Evolutionary conservation across 1,140 invertebrate species (phyloP).

Genomic region (Laupala kohalensis): DNA sequence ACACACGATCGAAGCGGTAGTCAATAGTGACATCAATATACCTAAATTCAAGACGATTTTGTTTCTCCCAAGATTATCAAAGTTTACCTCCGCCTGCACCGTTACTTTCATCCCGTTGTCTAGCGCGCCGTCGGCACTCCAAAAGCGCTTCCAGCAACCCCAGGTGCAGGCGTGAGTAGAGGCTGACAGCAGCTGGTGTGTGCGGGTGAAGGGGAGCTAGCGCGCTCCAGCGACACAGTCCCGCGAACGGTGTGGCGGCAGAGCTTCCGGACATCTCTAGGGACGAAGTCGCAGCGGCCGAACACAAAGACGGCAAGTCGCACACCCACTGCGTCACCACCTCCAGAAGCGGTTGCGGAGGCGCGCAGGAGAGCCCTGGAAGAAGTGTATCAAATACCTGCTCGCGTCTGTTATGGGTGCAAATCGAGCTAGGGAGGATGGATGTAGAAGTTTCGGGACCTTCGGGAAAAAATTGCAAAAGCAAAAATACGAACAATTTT

Average conservation of each 20-base stretch:
- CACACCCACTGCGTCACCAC: conserved; percentile 50
- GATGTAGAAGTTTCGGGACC: too few relatives aligned
- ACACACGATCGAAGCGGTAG: too few relatives aligned
- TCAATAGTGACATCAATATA: too few relatives aligned
- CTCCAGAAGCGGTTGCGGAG: conserved; percentile 44
- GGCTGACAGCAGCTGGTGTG: not conserved
- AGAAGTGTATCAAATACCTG: not conserved
- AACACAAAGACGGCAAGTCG: conserved; percentile 50
- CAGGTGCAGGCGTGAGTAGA: conserved; percentile 47
- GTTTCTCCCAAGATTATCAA: too few relatives aligned
- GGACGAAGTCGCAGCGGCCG: conserved; percentile 49
- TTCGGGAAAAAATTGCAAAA: too few relatives aligned
- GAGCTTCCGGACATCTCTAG: conserved; percentile 62
- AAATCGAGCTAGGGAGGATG: too few relatives aligned
- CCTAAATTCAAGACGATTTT: too few relatives aligned
- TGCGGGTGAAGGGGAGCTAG: conserved; percentile 39
- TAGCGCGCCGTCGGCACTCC: conserved; percentile 28
- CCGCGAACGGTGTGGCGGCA: conserved; percentile 63
- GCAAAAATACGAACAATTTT: too few relatives aligned
- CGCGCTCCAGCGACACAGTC: conserved; percentile 55
- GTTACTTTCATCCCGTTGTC: not conserved
- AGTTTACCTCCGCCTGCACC: conserved; percentile 21
- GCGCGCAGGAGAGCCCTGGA: conserved; percentile 16
- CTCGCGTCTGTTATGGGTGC: too few relatives aligned
- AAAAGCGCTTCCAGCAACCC: conserved; percentile 44